Percentiles rank a stretch among this genome's conserved stretches.
Conservation (phyloP, 2,797 vertebrate genomes). For the Agapornis canus region DNA sequence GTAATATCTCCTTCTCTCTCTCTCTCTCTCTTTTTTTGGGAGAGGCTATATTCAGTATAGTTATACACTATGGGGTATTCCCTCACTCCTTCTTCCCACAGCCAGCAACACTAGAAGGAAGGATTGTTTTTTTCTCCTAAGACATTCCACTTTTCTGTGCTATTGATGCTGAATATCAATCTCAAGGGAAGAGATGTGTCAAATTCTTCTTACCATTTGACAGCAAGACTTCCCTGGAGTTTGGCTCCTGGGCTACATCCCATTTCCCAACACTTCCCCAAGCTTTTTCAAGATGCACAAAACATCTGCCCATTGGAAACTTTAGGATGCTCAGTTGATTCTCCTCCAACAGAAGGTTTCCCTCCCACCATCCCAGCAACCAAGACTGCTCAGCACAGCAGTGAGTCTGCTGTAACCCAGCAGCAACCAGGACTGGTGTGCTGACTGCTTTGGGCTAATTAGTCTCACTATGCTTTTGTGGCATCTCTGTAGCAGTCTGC, state of each 20-base stretch:
- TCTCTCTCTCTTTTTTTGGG: too few species aligned
- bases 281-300: neutral
- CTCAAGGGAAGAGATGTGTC: neutral
- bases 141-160: neutral
- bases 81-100: neutral
- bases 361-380: neutral
- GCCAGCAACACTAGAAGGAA: neutral
- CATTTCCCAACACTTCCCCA: neutral
- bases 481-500: neutral
- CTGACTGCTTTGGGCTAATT: neutral
- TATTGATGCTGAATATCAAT: neutral
- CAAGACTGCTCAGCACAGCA: accelerated
- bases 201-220: neutral
- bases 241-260: neutral
- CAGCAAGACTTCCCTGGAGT: neutral
- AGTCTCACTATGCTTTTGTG: neutral
- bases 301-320: neutral
- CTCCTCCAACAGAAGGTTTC: neutral
- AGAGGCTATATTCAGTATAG: neutral
- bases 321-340: accelerated
- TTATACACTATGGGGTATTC: neutral
- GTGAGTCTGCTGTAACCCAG: neutral
- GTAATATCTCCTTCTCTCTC: neutral
- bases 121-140: neutral
- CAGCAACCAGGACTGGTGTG: accelerated